Percentiles rank a stretch among this genome's conserved stretches.
These are phyloP conservation scores for Saccostrea glomerata DNA, from an alignment of 1,140 invertebrate species.

Conservation along the genomic window DNA sequence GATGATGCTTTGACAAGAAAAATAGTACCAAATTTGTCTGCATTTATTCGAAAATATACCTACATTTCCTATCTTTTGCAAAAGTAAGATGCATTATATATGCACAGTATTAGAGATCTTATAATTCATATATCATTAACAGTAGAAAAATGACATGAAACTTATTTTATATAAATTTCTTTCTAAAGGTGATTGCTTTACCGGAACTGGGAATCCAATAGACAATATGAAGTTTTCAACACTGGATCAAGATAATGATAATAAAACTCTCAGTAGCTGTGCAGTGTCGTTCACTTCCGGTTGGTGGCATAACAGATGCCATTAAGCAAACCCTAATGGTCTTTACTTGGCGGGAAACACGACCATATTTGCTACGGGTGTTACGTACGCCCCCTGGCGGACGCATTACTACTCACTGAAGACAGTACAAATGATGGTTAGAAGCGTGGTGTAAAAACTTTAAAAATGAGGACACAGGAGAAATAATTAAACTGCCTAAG, in stretches of 20 bases:
- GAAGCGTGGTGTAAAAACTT: neutral
- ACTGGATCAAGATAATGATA: slow-evolving; percentile 42
- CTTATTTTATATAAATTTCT: no score
- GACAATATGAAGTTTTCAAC: neutral
- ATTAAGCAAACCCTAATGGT: slow-evolving; percentile 33
- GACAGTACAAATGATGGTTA: neutral
- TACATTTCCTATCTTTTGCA: no score
- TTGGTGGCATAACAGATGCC: slow-evolving; percentile 40
- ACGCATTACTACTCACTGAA: slow-evolving; percentile 11
- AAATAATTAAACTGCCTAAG: no score
- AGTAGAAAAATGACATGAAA: no score
- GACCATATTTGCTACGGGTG: neutral
- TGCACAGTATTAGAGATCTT: no score
- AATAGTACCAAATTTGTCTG: no score
- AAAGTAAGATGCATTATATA: no score
- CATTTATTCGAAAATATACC: no score
- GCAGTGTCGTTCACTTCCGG: neutral
- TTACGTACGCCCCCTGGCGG: neutral
- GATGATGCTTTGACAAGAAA: no score
- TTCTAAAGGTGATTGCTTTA: neutral
- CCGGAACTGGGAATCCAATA: neutral
- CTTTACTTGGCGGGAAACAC: slow-evolving; percentile 1
- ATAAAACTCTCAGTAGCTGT: neutral
- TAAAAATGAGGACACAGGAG: no score
- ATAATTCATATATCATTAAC: no score